Evolutionary conservation across 2,888 invertebrate species (phyloP).

Genomic region (Meteorus colon): DNA sequence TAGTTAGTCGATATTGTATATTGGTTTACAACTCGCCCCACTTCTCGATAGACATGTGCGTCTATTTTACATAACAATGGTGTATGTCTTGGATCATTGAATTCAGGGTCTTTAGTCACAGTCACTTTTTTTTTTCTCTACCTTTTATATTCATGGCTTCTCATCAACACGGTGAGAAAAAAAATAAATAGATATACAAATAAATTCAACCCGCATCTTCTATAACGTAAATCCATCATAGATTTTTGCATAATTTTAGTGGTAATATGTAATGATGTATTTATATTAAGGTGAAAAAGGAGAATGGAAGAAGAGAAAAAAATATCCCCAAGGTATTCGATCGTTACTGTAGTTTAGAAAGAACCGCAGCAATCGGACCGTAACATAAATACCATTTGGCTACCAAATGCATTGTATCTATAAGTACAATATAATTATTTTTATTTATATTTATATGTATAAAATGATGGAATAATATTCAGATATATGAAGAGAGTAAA

Average conservation of each 20-base stretch:
- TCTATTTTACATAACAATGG: constrained; percentile 64
- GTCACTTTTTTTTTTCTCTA: constrained; percentile 41
- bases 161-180: not conserved
- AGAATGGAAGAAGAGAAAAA: not conserved
- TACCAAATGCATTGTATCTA: not conserved
- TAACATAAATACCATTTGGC: not conserved
- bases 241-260: not conserved
- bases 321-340: not conserved
- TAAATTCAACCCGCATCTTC: not conserved
- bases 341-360: not conserved
- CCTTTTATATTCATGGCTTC: not conserved
- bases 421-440: not conserved
- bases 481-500: not conserved
- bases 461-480: not conserved
- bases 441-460: not conserved
- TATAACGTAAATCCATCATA: not conserved
- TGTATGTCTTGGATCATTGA: constrained; percentile 53
- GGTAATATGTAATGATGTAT: not conserved
- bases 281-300: not conserved
- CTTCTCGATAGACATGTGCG: constrained; percentile 29
- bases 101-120: constrained; percentile 62
- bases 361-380: constrained; percentile 1
- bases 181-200: not conserved
- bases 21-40: constrained; percentile 46
- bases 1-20: constrained; percentile 68